phyloP scores from a whole-genome alignment of 2,888 invertebrate species.

The Melitaea athalia region DNA sequence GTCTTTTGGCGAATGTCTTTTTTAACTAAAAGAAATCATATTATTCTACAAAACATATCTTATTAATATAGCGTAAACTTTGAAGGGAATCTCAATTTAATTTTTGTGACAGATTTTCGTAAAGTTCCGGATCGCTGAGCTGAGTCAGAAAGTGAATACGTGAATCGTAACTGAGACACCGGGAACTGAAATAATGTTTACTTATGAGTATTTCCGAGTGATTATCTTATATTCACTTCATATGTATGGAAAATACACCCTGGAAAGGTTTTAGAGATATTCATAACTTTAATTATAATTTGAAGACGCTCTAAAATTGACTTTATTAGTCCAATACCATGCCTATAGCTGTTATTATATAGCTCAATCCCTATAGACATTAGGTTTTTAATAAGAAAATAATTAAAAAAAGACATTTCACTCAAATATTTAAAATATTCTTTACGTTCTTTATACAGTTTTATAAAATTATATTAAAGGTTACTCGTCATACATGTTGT shows the following conservation, averaged over 20 bases:
- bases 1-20: background rate
- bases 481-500: no score
- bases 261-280: background rate
- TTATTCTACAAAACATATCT: no score
- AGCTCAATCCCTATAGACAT: no score
- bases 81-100: background rate
- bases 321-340: no score
- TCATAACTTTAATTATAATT: background rate
- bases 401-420: no score
- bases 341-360: no score
- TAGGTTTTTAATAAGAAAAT: no score
- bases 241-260: background rate
- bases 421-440: no score
- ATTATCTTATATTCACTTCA: background rate
- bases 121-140: background rate
- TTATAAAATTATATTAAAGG: no score
- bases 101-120: background rate
- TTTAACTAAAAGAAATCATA: background rate
- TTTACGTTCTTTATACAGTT: no score
- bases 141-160: constrained; percentile 1
- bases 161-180: background rate
- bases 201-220: background rate
- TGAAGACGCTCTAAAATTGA: background rate
- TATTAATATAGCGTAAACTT: background rate
- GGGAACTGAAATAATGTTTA: background rate